A percentile compares a stretch with the other conserved stretches of the same genome.
Conservation (phyloP, 1,140 invertebrate genomes). For the Chrysoperla carnea region DNA sequence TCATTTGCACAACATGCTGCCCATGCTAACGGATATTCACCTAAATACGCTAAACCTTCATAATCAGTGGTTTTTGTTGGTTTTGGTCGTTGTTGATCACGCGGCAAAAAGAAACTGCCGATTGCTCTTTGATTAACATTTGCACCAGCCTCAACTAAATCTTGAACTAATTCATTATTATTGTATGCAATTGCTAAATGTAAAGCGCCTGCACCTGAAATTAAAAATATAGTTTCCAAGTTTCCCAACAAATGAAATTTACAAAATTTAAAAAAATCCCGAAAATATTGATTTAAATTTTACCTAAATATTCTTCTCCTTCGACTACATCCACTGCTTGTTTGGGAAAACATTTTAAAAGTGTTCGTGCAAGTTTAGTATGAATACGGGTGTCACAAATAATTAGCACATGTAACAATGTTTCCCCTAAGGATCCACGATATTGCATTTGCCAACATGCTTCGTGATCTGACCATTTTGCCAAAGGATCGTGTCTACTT, state of each 20-base stretch:
- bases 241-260: neutral
- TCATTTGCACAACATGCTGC: conserved; percentile 92
- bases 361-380: conserved; percentile 65
- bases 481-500: conserved; percentile 62
- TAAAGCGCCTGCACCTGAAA: conserved; percentile 69
- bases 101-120: conserved; percentile 80
- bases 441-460: conserved; percentile 97
- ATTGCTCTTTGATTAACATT: conserved; percentile 83
- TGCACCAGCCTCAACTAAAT: conserved; percentile 77
- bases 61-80: conserved; percentile 75
- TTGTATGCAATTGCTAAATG: conserved; percentile 93
- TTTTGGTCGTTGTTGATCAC: conserved; percentile 67
- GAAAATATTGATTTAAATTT: conserved; percentile 6
- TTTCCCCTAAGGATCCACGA: conserved; percentile 86
- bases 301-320: conserved; percentile 91
- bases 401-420: conserved; percentile 82
- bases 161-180: conserved; percentile 90
- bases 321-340: conserved; percentile 88
- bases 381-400: conserved; percentile 84
- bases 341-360: conserved; percentile 83
- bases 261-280: neutral
- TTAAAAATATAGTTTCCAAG: conserved; percentile 2
- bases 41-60: conserved; percentile 86
- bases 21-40: conserved; percentile 93
- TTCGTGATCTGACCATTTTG: conserved; percentile 75